These are phyloP conservation scores for Hymenochirus boettgeri DNA, from an alignment of 2,113 vertebrate species.

Conservation along the genomic window DNA sequence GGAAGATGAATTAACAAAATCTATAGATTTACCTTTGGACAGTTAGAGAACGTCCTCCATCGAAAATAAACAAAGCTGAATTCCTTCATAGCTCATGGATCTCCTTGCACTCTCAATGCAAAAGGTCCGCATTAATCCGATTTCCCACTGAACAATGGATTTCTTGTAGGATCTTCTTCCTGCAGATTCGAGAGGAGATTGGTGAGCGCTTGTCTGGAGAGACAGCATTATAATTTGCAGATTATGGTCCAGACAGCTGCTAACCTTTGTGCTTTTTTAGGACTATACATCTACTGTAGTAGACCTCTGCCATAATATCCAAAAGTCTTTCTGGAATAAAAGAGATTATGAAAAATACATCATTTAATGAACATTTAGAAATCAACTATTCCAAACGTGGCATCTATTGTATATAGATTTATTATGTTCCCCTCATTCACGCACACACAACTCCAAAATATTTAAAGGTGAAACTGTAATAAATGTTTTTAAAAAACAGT, in stretches of 20 bases:
- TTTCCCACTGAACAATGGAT: constrained; percentile 33
- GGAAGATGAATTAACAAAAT: constrained; percentile 11
- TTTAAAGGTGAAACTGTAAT: no score
- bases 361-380: no score
- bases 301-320: constrained; percentile 52
- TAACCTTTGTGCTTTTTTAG: constrained; percentile 58
- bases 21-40: constrained; percentile 17
- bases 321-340: constrained; percentile 50
- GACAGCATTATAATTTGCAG: not conserved
- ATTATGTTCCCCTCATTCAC: no score
- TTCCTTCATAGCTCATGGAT: constrained; percentile 36
- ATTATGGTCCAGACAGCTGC: constrained; percentile 49
- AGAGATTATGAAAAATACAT: no score
- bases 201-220: constrained; percentile 2
- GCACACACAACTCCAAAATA: no score
- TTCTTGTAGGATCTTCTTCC: constrained; percentile 29
- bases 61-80: constrained; percentile 32
- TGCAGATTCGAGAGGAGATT: constrained; percentile 41
- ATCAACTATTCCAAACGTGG: no score
- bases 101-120: constrained; percentile 41
- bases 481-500: no score
- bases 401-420: no score
- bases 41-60: constrained; percentile 9
- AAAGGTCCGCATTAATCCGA: constrained; percentile 61
- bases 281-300: constrained; percentile 51